These are phyloP conservation scores for Formicarius rufipectus DNA, from an alignment of 2,113 vertebrate genomes.

Conservation along the genomic window DNA sequence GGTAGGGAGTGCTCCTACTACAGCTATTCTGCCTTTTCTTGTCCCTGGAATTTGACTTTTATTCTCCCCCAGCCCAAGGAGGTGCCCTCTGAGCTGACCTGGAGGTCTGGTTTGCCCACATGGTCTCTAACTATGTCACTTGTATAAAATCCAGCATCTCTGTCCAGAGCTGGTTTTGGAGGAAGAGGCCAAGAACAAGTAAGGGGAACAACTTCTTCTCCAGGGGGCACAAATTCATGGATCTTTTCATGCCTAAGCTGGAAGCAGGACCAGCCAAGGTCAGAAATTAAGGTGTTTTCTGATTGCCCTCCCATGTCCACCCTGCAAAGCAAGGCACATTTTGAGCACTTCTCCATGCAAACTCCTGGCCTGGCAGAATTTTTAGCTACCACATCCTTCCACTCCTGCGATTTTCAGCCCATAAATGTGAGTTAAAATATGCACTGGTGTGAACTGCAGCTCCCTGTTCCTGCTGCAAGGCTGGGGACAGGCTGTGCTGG, in stretches of 20 bases:
- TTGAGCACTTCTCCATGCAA: rapidly evolving
- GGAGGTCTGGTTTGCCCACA: not conserved
- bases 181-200: not conserved
- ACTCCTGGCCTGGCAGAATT: not conserved
- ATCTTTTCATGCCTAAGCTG: not conserved
- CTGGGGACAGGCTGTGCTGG: not conserved
- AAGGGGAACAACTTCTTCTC: not conserved
- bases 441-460: not conserved
- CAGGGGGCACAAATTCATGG: rapidly evolving
- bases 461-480: not conserved
- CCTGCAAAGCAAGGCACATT: not conserved
- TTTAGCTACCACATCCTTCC: not conserved
- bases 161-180: not conserved
- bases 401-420: not conserved
- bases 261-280: not conserved
- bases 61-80: not conserved
- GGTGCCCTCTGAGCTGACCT: not conserved
- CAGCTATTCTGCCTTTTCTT: not conserved
- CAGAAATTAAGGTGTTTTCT: not conserved
- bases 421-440: not conserved
- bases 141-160: not conserved
- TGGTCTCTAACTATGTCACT: rapidly evolving
- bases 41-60: not conserved
- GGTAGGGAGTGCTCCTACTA: not conserved
- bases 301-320: not conserved